These are phyloP conservation scores for Drosophila saltans DNA, from an alignment of 1,140 invertebrate species.

Conservation along the genomic window DNA sequence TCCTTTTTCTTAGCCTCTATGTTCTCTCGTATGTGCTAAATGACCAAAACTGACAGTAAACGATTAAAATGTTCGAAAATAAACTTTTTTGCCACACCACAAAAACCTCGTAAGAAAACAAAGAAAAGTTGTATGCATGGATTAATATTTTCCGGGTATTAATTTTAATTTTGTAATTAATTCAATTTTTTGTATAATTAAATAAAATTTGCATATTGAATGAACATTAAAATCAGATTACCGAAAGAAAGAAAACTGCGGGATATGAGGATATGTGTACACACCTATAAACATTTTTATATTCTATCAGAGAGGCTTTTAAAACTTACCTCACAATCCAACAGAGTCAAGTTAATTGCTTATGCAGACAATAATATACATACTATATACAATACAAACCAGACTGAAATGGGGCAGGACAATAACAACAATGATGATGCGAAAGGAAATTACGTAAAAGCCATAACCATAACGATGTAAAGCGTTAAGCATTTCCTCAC, in stretches of 20 bases:
- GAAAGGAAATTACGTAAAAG: constrained; percentile 69
- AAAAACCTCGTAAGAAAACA: constrained; percentile 50
- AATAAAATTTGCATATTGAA: constrained; percentile 8
- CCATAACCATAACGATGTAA: constrained; percentile 72
- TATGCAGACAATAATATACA: constrained; percentile 12
- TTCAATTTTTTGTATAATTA: constrained; percentile 9
- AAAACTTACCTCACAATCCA: constrained; percentile 3
- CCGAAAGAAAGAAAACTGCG: not conserved
- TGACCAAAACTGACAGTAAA: constrained; percentile 65
- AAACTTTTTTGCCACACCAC: constrained; percentile 57
- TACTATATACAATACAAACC: not conserved
- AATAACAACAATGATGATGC: constrained; percentile 25
- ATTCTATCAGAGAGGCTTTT: constrained; percentile 14
- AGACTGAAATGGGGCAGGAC: not conserved
- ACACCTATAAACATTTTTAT: constrained; percentile 2
- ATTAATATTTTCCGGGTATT: not conserved
- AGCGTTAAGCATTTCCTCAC: constrained; percentile 48
- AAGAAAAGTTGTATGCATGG: constrained; percentile 25
- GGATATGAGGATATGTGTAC: not conserved
- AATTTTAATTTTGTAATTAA: constrained; percentile 17
- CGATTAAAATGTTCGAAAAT: constrained; percentile 41
- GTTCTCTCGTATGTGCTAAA: constrained; percentile 53
- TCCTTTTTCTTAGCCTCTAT: not conserved
- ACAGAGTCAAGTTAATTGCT: constrained; percentile 11
- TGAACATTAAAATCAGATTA: constrained; percentile 15